Evolutionary conservation across 37 sponge, comb jelly and placozoan species (phyloP), one percentile per base, ranked within the genome.

Genomic region (Geodia barretti): DNA sequence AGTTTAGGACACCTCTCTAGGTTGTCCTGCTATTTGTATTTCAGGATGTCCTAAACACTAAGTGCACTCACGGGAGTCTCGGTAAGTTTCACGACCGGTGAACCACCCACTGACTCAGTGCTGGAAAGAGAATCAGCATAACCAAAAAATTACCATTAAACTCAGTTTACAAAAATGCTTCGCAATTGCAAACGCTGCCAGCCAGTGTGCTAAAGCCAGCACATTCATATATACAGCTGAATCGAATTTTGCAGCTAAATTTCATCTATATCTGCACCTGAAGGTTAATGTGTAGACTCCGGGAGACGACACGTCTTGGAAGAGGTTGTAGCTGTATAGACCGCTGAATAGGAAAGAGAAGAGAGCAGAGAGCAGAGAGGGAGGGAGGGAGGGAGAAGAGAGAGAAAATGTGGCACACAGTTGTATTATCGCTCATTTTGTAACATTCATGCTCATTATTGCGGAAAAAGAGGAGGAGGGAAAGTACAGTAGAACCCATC

Each of bases 281-380:
- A 89, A 3, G 0, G 61, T 68, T 9, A 89, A 47, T 4, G 37
- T 67, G 64, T 89, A 75, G 33, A 73, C 26, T 3, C 89, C 89
- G 68, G 89, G 69, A 43, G 35, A 69, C 24, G 66, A 34, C 3
- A 74, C 67, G 9, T 72, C 84, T n/a, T 47, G 28, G 76, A 65
- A 89, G 39, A 89, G 74, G 24, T 72, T 34, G 25, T 83, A 84
- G 32, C 84, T 74, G 70, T 60, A 89, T 0, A 70, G 39, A 1
- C 73, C 26, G 0, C 89, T 89, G 24, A 41, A 38, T 20, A 26
- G 73, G 2, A 23, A 31, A n/a, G 54, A 47, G 54, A 47, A 68
- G 34, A 32, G 31, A 21, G 32, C 20, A 25, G 34, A 68, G 34
- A 54, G 75, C 19, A 30, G 34, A 29, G 5, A 5, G 5, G 34